Evolutionary conservation across 2,888 invertebrate species (phyloP).

Genomic region (Dichetophora obliterata): DNA sequence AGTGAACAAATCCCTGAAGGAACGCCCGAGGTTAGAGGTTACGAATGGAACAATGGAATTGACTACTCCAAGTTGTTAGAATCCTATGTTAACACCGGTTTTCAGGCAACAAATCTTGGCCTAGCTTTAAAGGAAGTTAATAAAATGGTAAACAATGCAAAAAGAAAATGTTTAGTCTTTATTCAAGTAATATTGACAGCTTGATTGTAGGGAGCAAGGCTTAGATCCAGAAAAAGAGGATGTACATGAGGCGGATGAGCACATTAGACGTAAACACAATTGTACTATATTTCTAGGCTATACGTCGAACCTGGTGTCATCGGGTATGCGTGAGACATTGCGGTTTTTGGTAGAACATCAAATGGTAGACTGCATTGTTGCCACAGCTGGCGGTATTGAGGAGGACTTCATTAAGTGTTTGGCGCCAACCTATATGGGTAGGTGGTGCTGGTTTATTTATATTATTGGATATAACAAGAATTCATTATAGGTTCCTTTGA

Average conservation of each 20-base stretch:
- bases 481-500: constrained; percentile 76
- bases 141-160: constrained; percentile 79
- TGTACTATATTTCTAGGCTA: constrained; percentile 98
- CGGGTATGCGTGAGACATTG: constrained; percentile 92
- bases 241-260: constrained; percentile 82
- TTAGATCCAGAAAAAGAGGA: constrained; percentile 78
- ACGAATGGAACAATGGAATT: constrained; percentile 92
- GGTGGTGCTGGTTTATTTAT: background rate
- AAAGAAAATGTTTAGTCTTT: constrained; percentile 29
- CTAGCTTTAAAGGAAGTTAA: constrained; percentile 91
- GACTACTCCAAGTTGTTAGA: constrained; percentile 87
- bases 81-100: constrained; percentile 87
- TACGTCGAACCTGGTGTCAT: constrained; percentile 97
- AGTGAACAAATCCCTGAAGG: constrained; percentile 78
- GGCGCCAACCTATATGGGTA: constrained; percentile 91
- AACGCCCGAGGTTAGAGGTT: constrained; percentile 83
- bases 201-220: constrained; percentile 79
- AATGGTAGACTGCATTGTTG: constrained; percentile 95
- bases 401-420: constrained; percentile 99
- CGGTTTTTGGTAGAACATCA: constrained; percentile 87
- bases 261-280: constrained; percentile 80
- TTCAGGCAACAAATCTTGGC: constrained; percentile 97
- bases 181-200: constrained; percentile 63
- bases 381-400: constrained; percentile 97
- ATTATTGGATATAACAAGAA: background rate